phyloP scores from a whole-genome alignment of 2,888 invertebrate genomes.

The Plagodis dolabraria region DNA sequence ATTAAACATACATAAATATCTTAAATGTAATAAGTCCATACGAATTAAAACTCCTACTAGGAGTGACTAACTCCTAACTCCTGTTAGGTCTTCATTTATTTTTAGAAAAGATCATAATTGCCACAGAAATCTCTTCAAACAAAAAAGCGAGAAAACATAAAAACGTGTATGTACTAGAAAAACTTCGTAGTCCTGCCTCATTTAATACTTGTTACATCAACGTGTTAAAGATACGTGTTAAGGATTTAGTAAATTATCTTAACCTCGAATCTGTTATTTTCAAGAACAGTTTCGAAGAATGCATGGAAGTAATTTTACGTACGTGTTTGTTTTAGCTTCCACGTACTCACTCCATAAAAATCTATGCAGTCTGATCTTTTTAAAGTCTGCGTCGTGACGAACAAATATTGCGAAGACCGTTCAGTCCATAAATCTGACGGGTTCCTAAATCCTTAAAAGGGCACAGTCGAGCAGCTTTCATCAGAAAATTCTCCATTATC shows the following conservation, averaged over 20 bases:
- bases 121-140: too few relatives aligned
- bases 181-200: constrained; percentile 5
- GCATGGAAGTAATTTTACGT: constrained; percentile 66
- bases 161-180: not conserved
- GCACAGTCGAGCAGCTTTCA: constrained; percentile 76
- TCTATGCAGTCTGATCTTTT: constrained; percentile 59
- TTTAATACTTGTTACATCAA: constrained; percentile 20
- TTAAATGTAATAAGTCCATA: too few relatives aligned
- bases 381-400: constrained; percentile 66
- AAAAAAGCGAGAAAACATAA: too few relatives aligned
- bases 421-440: constrained; percentile 71
- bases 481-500: constrained; percentile 83
- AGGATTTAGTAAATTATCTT: constrained; percentile 65
- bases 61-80: too few relatives aligned
- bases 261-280: constrained; percentile 64
- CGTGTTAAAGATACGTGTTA: constrained; percentile 38
- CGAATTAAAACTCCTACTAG: too few relatives aligned
- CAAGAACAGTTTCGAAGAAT: too few relatives aligned
- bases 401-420: constrained; percentile 70
- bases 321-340: constrained; percentile 72
- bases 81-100: too few relatives aligned
- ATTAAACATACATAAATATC: too few relatives aligned
- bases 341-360: constrained; percentile 63
- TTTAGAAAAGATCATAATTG: too few relatives aligned
- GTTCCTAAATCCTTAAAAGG: constrained; percentile 78